Base-by-base conservation (phyloP, 2,113 vertebrate genomes). In the Leuciscus idus region DNA sequence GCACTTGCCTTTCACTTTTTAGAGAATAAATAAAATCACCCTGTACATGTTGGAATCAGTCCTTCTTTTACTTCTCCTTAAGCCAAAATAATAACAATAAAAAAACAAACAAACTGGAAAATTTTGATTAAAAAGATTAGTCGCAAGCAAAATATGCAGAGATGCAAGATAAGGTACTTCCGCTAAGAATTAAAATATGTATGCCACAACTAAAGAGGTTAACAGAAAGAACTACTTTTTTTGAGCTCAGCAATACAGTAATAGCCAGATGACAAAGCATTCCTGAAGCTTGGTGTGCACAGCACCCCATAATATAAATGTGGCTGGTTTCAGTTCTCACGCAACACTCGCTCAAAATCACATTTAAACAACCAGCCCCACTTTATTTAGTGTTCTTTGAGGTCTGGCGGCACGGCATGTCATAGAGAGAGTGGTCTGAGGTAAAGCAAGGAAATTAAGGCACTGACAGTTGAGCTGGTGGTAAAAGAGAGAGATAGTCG, bases 321-420 rank as follows among this genome's bases (percentile, higher is more conserved):
- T 28, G 52, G 36, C 30, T 87, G 46, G 30, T 70, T 84, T 66
- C 15, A 83, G 61, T 33, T 83, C 26, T 78, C 81, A 85, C 59
- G 64, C 72, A 48, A 79, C 39, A 83, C 15, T 73, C 23, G 21
- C 36, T 33, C 17, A 64, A 39, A 8, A 84, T 83, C 59, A 26
- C 68, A 17, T 72, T 66, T 72, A 72, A 79, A 83, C 46, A 70
- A 68, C 28, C 79, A 57, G 30, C 39, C n/a, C 30, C 26, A 50
- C 26, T 82, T 23, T 70, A 8, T 28, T 85, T 85, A 86, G 73
- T 86, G 87, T 88, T 78, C n/a, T 78, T 43, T 39, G 23, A 28
- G 26, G 61, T 52, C 30, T 26, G 70, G 52, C 19, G 19, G 13
- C 48, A 57, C 21, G 9, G 23, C 23, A 28, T 28, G 13, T 72